These are phyloP conservation scores for Theristicus caerulescens DNA, from an alignment of 2,113 vertebrate genomes.

Conservation along the genomic window DNA sequence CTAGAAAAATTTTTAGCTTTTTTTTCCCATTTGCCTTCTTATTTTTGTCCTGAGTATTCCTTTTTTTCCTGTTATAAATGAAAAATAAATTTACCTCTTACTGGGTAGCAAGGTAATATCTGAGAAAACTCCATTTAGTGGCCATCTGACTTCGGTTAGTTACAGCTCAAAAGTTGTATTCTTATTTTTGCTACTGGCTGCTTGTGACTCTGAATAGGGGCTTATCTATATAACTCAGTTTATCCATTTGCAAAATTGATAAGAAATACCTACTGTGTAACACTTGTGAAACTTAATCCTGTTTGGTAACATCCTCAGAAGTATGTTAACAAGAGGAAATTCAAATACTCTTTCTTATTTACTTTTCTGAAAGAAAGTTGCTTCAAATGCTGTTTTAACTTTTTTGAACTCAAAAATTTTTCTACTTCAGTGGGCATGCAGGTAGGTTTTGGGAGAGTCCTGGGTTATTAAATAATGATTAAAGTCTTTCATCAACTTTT, in stretches of 20 bases:
- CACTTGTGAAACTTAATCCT: not conserved
- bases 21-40: not conserved
- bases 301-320: not conserved
- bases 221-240: not conserved
- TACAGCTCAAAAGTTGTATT: not conserved
- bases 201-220: not conserved
- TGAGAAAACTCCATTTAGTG: not conserved
- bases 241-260: not conserved
- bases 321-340: not conserved
- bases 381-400: not conserved
- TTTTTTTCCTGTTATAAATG: not conserved
- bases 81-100: not conserved
- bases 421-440: not conserved
- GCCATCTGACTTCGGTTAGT: not conserved
- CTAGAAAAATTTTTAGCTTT: not conserved
- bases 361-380: not conserved
- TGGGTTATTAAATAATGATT: not conserved
- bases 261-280: not conserved
- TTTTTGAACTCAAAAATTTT: constrained; percentile 20
- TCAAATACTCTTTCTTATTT: not conserved
- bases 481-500: constrained; percentile 8
- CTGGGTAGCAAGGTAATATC: not conserved
- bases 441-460: not conserved
- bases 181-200: not conserved
- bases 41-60: not conserved